These are phyloP conservation scores for Nannoperca obscura DNA, from an alignment of 2,797 vertebrate species.

Conservation along the genomic window DNA sequence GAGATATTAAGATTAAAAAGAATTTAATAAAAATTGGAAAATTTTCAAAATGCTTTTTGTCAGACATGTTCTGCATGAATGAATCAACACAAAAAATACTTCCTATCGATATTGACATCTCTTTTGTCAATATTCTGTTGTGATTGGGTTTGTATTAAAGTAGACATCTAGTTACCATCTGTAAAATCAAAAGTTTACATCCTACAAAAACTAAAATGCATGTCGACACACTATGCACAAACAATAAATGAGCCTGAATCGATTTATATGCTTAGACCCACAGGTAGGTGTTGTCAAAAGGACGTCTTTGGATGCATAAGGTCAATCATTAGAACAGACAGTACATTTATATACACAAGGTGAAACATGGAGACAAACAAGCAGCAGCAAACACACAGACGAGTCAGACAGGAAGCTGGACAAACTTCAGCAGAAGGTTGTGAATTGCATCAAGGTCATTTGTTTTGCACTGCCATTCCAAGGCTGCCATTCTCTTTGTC, in stretches of 20 bases:
- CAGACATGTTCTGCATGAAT: background rate
- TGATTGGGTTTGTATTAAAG: background rate
- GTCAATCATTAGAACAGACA: constrained; percentile 40
- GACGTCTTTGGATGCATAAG: constrained; percentile 18
- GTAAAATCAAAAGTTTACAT: background rate
- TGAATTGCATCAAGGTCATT: constrained; percentile 50
- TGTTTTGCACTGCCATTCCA: constrained; percentile 35
- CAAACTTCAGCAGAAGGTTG: constrained; percentile 38
- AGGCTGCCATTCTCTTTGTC: constrained; percentile 28
- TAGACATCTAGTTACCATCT: background rate
- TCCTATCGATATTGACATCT: background rate
- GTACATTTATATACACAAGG: constrained; percentile 26
- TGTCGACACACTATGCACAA: background rate
- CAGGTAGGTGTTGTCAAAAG: constrained; percentile 22
- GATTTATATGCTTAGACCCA: background rate
- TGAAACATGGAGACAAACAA: constrained; percentile 35
- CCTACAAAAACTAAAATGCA: background rate
- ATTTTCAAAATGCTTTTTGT: background rate
- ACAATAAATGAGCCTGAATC: background rate
- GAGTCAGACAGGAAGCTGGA: constrained; percentile 30
- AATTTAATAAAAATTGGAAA: background rate
- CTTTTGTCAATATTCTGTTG: background rate
- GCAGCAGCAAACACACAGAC: constrained; percentile 17
- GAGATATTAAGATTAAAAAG: background rate
- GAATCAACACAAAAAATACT: background rate